Evolutionary conservation across 2,888 invertebrate genomes (phyloP).

Genomic region (Leptopilina drosophilae): DNA sequence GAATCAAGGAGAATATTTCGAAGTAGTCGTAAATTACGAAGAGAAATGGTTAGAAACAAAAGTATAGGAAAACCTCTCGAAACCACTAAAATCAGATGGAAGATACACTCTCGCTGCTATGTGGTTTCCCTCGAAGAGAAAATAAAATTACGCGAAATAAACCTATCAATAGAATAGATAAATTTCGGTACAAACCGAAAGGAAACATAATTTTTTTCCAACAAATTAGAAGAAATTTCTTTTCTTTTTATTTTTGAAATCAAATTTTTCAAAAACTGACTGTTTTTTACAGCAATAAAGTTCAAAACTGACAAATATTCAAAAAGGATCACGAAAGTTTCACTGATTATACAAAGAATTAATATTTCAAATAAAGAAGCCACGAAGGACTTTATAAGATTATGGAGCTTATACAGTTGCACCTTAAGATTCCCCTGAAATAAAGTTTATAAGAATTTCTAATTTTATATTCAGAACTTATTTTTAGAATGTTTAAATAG

Average conservation of each 20-base stretch:
- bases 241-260: too few species aligned
- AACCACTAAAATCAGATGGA: constrained; percentile 20
- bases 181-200: too few species aligned
- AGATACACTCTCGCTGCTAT: background rate
- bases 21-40: constrained; percentile 35
- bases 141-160: too few species aligned
- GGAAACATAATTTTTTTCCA: too few species aligned
- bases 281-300: too few species aligned
- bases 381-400: background rate
- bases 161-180: too few species aligned
- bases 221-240: too few species aligned
- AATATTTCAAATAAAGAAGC: constrained; percentile 1
- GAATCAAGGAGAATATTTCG: constrained; percentile 28
- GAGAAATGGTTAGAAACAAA: constrained; percentile 29
- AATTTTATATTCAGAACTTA: background rate
- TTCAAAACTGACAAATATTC: background rate
- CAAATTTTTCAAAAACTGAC: too few species aligned
- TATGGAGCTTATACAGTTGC: background rate
- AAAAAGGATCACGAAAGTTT: background rate
- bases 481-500: constrained; percentile 11
- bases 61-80: constrained; percentile 20
- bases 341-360: background rate
- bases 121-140: background rate
- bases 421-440: background rate
- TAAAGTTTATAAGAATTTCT: constrained; percentile 17